A percentile compares a stretch with the other conserved stretches of the same genome.
Evolutionary conservation across 1,140 invertebrate genomes (phyloP).

Genomic region (Bombus breviceps): DNA sequence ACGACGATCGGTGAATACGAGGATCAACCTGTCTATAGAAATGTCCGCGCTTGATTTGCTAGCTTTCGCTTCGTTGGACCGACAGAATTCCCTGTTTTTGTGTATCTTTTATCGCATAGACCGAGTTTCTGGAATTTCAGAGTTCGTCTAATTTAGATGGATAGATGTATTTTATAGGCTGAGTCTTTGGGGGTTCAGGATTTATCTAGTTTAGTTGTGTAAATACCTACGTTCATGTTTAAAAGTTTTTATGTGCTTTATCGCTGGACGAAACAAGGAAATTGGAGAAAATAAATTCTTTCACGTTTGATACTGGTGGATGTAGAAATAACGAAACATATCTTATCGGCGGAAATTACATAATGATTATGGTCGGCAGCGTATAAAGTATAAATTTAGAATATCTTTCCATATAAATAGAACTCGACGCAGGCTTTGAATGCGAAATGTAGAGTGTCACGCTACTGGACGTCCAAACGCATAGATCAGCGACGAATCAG

Average conservation of each 20-base stretch:
- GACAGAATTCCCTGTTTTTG: neutral
- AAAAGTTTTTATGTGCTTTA: too few relatives aligned
- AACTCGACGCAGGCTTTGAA: neutral
- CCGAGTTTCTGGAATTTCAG: neutral
- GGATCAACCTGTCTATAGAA: neutral
- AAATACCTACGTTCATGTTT: neutral
- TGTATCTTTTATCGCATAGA: too few relatives aligned
- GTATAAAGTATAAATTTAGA: neutral
- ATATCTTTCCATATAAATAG: neutral
- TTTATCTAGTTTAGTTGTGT: neutral
- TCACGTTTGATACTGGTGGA: too few relatives aligned
- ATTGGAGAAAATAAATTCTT: too few relatives aligned
- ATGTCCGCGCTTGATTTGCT: neutral
- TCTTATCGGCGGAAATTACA: too few relatives aligned
- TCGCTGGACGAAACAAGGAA: too few relatives aligned
- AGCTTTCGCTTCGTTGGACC: neutral
- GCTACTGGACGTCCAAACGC: neutral
- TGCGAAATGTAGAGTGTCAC: neutral
- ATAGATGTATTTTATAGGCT: neutral
- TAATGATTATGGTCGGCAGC: too few relatives aligned
- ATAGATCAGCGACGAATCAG: neutral
- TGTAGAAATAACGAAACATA: too few relatives aligned
- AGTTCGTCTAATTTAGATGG: neutral
- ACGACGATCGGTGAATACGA: constrained; percentile 25
- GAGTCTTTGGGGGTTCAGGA: neutral